Conservation (phyloP, 2,797 vertebrate species). For the Percopsis omiscomaycus region DNA sequence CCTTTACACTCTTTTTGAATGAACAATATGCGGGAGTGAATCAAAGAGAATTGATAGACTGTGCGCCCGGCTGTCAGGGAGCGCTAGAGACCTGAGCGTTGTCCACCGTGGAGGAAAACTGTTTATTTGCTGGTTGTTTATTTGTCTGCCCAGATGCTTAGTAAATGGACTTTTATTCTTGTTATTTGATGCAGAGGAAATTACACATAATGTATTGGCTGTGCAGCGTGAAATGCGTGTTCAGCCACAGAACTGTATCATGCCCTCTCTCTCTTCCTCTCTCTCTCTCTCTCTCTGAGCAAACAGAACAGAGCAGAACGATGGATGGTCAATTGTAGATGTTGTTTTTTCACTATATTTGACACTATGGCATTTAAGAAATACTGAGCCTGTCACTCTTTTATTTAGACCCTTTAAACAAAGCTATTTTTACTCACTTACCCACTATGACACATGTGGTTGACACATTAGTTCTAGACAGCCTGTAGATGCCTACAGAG, state of each 20-base stretch:
- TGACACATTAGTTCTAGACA: constrained; percentile 49
- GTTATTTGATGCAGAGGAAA: constrained; percentile 65
- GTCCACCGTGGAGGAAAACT: constrained; percentile 54
- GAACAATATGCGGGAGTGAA: constrained; percentile 56
- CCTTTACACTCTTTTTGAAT: constrained; percentile 54
- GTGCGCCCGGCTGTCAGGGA: constrained; percentile 49
- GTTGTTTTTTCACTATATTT: constrained; percentile 28
- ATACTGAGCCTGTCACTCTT: constrained; percentile 44
- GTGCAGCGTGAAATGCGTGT: constrained; percentile 53
- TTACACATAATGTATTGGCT: constrained; percentile 60
- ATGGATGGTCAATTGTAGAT: constrained; percentile 13
- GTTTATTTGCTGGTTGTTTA: constrained; percentile 55
- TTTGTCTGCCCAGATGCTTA: constrained; percentile 49
- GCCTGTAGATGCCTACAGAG: constrained; percentile 35
- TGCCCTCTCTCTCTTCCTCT: constrained; percentile 7
- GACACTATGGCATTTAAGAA: constrained; percentile 34
- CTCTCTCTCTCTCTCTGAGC: constrained; percentile 1
- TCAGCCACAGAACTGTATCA: constrained; percentile 40
- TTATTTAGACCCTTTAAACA: constrained; percentile 28
- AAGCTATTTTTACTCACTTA: constrained; percentile 49
- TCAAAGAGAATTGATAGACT: constrained; percentile 67
- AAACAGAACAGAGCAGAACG: constrained; percentile 25
- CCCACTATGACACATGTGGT: constrained; percentile 35
- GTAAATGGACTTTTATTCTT: constrained; percentile 64
- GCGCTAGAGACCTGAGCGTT: constrained; percentile 53